These are phyloP conservation scores for Cepaea nemoralis DNA, from an alignment of 1,140 invertebrate genomes.

Conservation along the genomic window DNA sequence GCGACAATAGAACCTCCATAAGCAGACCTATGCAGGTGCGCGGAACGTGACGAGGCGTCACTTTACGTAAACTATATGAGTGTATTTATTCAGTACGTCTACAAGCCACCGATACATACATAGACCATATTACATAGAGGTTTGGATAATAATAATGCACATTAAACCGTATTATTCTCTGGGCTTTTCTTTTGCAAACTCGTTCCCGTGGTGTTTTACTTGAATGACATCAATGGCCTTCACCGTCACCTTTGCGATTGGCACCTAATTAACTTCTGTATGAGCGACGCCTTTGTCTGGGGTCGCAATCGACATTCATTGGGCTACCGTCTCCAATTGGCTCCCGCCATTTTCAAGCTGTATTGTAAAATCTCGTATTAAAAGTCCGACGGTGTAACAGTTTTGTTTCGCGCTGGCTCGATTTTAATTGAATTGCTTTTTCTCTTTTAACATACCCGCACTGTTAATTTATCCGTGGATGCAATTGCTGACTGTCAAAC, in stretches of 20 bases:
- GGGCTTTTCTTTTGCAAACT: background rate
- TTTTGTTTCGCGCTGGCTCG: background rate
- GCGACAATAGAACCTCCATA: background rate
- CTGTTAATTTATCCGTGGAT: background rate
- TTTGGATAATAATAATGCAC: background rate
- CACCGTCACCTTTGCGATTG: background rate
- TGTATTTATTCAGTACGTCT: too few relatives aligned
- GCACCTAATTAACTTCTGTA: constrained; percentile 18
- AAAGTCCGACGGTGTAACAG: background rate
- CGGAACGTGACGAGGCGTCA: too few relatives aligned
- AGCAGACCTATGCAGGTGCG: background rate
- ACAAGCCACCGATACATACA: too few relatives aligned
- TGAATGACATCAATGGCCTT: background rate
- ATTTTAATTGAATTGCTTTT: constrained; percentile 5
- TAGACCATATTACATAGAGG: background rate
- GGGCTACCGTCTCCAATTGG: background rate
- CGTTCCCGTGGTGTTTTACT: background rate
- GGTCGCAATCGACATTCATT: background rate
- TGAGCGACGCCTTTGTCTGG: background rate
- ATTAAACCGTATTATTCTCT: background rate
- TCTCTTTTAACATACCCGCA: background rate
- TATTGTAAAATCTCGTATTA: background rate
- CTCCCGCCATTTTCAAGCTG: background rate
- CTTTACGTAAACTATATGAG: too few relatives aligned
- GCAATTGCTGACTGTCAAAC: background rate